Evolutionary conservation across 1,140 invertebrate species (phyloP).

Genomic region (Lutraria rhynchaena): DNA sequence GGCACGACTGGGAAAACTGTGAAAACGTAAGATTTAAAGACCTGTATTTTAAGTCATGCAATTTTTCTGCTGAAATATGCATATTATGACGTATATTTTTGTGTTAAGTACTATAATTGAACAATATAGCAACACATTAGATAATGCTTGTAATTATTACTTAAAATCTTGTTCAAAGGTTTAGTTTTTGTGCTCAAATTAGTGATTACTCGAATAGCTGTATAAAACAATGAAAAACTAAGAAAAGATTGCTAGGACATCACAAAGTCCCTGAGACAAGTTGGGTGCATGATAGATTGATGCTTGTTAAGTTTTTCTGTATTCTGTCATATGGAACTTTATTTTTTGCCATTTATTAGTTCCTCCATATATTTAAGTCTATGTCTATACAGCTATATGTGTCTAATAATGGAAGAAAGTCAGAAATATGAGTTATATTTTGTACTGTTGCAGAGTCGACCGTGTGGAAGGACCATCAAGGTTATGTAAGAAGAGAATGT

Average conservation of each 20-base stretch:
- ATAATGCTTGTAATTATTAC: background rate
- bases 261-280: too few relatives aligned
- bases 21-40: constrained; percentile 48
- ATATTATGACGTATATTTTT: background rate
- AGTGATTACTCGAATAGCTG: background rate
- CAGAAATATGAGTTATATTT: too few relatives aligned
- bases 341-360: too few relatives aligned
- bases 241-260: too few relatives aligned
- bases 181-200: background rate
- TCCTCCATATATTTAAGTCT: too few relatives aligned
- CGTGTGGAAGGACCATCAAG: constrained; percentile 18
- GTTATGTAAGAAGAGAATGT: constrained; percentile 33
- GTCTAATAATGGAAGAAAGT: too few relatives aligned
- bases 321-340: too few relatives aligned
- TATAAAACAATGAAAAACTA: too few relatives aligned
- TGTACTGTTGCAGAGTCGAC: constrained; percentile 26
- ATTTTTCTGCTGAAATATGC: background rate
- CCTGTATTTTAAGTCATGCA: background rate
- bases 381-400: too few relatives aligned
- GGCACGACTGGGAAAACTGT: constrained; percentile 72
- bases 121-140: background rate
- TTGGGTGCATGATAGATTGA: too few relatives aligned
- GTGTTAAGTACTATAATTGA: background rate
- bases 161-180: background rate
- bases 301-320: too few relatives aligned